Evolutionary conservation across 2,888 invertebrate genomes (phyloP).

Genomic region (Epinotia demarniana): DNA sequence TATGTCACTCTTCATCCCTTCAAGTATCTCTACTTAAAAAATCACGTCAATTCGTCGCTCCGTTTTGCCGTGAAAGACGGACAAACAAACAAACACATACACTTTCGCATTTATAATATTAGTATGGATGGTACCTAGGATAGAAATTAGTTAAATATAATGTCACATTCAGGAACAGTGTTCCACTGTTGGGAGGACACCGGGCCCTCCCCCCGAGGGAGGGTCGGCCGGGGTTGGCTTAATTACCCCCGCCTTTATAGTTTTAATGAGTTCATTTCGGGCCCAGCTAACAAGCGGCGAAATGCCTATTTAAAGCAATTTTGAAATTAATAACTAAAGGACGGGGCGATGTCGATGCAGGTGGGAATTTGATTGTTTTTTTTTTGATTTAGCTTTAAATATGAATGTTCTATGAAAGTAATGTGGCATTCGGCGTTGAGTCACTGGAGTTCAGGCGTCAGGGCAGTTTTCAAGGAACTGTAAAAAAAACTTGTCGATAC

Average conservation of each 20-base stretch:
- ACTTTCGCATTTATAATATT: no score
- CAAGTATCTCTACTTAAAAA: no score
- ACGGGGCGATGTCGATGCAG: slow-evolving; percentile 61
- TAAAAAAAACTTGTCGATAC: no score
- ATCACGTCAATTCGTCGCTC: no score
- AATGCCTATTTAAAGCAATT: slow-evolving; percentile 84
- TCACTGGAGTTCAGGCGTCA: no score
- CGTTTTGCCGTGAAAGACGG: no score
- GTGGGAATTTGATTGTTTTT: slow-evolving; percentile 17
- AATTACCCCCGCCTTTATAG: slow-evolving; percentile 90
- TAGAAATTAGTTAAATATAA: not conserved
- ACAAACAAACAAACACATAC: no score
- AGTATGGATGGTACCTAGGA: not conserved
- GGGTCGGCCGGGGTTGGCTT: slow-evolving; percentile 70
- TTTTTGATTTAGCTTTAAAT: no score
- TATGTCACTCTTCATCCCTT: no score
- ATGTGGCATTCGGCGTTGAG: no score
- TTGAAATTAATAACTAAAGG: slow-evolving; percentile 83
- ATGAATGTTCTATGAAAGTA: no score
- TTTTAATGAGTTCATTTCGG: slow-evolving; percentile 90
- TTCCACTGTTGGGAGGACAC: slow-evolving; percentile 56
- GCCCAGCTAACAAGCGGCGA: slow-evolving; percentile 86
- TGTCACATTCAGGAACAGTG: slow-evolving; percentile 53
- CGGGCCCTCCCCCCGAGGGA: slow-evolving; percentile 61
- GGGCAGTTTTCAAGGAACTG: no score